Percentiles rank a stretch among this genome's conserved stretches.
phyloP scores from a whole-genome alignment of 2,113 vertebrate species.

The Nerophis ophidion region DNA sequence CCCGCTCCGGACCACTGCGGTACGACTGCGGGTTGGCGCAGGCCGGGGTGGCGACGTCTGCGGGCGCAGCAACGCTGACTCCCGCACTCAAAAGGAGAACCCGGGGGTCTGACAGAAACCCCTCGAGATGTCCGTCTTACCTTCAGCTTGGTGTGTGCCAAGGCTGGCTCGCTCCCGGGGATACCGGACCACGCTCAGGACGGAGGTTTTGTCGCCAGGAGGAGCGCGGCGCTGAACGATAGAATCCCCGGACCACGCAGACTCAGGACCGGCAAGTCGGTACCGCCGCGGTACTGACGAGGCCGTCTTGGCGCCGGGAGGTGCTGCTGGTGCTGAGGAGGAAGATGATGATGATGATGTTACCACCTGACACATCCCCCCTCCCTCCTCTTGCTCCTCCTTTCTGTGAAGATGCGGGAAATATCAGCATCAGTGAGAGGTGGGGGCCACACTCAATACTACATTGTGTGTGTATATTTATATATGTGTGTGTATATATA shows the following conservation, averaged over 20 bases:
- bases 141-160: constrained; percentile 44
- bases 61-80: constrained; percentile 24
- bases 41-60: constrained; percentile 57
- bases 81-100: constrained; percentile 13
- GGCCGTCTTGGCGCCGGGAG: constrained; percentile 35
- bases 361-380: constrained; percentile 61
- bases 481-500: too few species aligned
- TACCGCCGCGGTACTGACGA: constrained; percentile 9
- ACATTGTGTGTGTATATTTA: too few species aligned
- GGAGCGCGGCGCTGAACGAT: constrained; percentile 34
- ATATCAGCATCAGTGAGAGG: constrained; percentile 62
- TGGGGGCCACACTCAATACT: neutral
- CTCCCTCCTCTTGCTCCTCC: constrained; percentile 50
- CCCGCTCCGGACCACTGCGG: constrained; percentile 65
- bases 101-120: constrained; percentile 1
- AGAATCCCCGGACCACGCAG: constrained; percentile 1
- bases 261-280: constrained; percentile 7
- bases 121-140: constrained; percentile 39
- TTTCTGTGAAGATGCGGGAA: constrained; percentile 58
- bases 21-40: constrained; percentile 51
- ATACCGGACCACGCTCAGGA: constrained; percentile 29
- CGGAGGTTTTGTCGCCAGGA: constrained; percentile 16
- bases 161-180: neutral
- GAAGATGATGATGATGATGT: constrained; percentile 61
- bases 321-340: constrained; percentile 44